Percentiles rank a stretch among this genome's conserved stretches.
Evolutionary conservation across 37 sponge, comb jelly and placozoan genomes (phyloP).

Genomic region (Mnemiopsis leidyi): DNA sequence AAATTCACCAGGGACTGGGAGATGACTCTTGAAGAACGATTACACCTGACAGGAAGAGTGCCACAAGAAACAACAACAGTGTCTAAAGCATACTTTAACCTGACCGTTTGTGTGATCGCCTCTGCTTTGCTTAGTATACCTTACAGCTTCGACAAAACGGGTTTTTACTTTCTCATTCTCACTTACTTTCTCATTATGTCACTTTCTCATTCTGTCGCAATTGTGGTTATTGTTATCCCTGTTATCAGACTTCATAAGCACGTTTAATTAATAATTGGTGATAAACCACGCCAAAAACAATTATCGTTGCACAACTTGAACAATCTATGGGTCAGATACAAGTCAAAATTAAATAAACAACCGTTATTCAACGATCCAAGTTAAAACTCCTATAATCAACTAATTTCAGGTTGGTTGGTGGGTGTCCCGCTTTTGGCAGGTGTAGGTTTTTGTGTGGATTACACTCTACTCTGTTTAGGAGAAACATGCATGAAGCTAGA

Average conservation of each 20-base stretch:
- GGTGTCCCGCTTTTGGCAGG: neutral
- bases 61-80: constrained; percentile 24
- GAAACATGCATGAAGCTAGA: constrained; percentile 62
- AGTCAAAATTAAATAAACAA: neutral
- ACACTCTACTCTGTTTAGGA: constrained; percentile 32
- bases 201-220: no score
- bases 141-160: constrained; percentile 57
- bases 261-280: no score
- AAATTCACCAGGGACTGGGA: neutral
- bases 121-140: constrained; percentile 54
- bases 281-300: no score
- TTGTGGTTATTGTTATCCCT: no score
- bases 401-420: constrained; percentile 54
- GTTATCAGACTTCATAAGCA: no score
- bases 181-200: no score
- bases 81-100: constrained; percentile 26
- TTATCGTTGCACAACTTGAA: no score
- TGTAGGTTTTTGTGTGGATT: constrained; percentile 40
- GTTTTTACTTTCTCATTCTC: no score
- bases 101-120: constrained; percentile 39
- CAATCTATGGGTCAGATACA: neutral
- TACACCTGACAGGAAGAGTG: neutral
- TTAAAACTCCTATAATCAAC: no score
- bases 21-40: neutral
- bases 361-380: no score